Base-by-base conservation (phyloP, 2,888 invertebrate species). In the Cylloceria caligata region DNA sequence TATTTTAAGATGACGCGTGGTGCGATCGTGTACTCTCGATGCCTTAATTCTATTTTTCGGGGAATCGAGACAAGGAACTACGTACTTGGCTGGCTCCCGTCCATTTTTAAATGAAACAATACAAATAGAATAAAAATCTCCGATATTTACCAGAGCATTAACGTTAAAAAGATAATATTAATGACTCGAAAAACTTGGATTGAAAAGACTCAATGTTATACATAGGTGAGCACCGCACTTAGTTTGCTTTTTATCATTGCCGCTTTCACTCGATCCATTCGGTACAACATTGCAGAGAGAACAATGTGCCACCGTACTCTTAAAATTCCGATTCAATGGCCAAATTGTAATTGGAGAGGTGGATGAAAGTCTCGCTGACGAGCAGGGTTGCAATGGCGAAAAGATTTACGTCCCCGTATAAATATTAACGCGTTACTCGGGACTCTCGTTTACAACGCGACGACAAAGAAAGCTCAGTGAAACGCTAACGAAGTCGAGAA, bases 1-100 rank as follows among this genome's bases (percentile, higher is more conserved):
- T 84, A 80, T 84, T 83, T 45, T 72, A 83, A 79, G 74, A 67
- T 69, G 76, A 36, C 68, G 71, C 27, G 27, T 16, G 36, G 27
- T 21, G 13, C 34, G 45, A 36, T 69, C 42, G 21, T 39, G 19
- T 13, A 6, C 19, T 45, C 34, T 9, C 1, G 24, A 42, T 30
- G 45, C n/a, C 60, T 57, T 21, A n/a, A 21, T 67, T 80, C 65
- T 74, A n/a, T 45, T 64, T 67, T 34, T 30, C 27, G 5, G 24
- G 42, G 1, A 7, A 71, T 27, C 57, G 30, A 68, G 49, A 39
- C 24, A 55, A 71, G 42, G 36, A 19, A 55, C 3, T 13, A 3
- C 13, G 24, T 4, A 1, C 30, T 3, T 30, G 3, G 3, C 30
- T 30, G 3, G 30, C 30, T 4, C 30, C 30, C 30, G 5, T 30